These are phyloP conservation scores for Camelus bactrianus DNA, from an alignment of 2,113 vertebrate genomes.

Conservation along the genomic window DNA sequence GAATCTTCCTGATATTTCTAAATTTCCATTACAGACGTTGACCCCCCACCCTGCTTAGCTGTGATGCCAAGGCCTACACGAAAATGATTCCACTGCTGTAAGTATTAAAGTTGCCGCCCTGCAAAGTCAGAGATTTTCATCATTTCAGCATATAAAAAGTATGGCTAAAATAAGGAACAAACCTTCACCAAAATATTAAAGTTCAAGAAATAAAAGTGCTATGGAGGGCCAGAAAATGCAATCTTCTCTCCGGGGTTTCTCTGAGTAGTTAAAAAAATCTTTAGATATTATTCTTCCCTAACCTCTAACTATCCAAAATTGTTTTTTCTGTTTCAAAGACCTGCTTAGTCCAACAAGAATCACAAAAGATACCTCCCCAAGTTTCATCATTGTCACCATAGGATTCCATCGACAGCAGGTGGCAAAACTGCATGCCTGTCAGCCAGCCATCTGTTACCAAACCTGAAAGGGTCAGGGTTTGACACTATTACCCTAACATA, in stretches of 20 bases:
- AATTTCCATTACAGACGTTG: background rate
- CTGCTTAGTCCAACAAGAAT: background rate
- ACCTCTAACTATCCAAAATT: background rate
- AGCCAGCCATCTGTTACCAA: background rate
- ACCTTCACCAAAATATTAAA: background rate
- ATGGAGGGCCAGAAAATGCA: background rate
- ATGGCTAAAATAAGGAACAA: background rate
- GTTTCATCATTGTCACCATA: background rate
- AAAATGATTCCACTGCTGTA: background rate
- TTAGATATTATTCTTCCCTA: background rate
- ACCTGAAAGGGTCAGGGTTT: constrained; percentile 40
- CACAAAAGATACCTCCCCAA: background rate
- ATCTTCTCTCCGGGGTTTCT: background rate
- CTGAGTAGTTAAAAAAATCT: background rate
- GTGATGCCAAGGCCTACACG: background rate
- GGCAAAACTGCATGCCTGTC: background rate
- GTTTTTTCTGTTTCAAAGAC: background rate
- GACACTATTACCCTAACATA: background rate
- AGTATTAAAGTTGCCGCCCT: background rate
- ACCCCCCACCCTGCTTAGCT: background rate
- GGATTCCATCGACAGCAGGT: background rate
- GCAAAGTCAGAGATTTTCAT: background rate
- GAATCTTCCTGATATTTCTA: constrained; percentile 7
- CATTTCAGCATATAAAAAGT: background rate
- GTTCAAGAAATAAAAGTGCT: background rate